These are phyloP conservation scores for Microcebus griseorufus DNA, from an alignment of 2,113 vertebrate species.

Conservation along the genomic window DNA sequence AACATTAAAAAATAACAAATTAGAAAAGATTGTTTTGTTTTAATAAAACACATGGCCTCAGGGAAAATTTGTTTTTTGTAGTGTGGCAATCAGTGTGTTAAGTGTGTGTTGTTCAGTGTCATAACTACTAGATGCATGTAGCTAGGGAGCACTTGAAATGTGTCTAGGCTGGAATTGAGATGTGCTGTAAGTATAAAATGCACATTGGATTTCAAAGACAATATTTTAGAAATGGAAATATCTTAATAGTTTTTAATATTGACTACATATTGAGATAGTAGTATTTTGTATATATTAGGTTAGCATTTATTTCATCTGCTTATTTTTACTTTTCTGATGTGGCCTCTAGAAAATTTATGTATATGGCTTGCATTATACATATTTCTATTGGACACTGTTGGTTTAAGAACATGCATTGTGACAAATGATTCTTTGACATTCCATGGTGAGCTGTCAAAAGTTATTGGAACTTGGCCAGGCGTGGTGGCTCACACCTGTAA, in stretches of 20 bases:
- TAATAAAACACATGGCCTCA: too few relatives aligned
- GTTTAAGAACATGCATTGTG: background rate
- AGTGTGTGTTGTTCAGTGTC: background rate
- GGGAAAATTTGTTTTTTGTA: too few relatives aligned
- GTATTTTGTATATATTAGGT: background rate
- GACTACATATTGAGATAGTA: background rate
- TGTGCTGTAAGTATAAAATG: background rate
- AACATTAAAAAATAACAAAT: too few relatives aligned
- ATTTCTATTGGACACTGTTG: background rate
- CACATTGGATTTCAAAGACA: background rate
- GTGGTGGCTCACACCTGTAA: too few relatives aligned
- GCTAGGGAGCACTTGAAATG: background rate
- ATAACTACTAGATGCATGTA: background rate
- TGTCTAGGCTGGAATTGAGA: background rate
- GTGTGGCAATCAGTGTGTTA: too few relatives aligned
- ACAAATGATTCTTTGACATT: background rate
- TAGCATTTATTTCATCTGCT: constrained; percentile 22
- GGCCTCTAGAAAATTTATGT: background rate
- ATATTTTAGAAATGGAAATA: background rate
- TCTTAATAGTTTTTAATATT: background rate
- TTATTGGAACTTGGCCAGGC: background rate
- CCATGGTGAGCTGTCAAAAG: background rate
- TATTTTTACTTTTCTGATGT: background rate
- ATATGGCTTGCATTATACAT: background rate
- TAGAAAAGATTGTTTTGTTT: too few relatives aligned